Evolutionary conservation across 2,797 vertebrate species (phyloP).

Genomic region (Sebastes kiyomatsui): DNA sequence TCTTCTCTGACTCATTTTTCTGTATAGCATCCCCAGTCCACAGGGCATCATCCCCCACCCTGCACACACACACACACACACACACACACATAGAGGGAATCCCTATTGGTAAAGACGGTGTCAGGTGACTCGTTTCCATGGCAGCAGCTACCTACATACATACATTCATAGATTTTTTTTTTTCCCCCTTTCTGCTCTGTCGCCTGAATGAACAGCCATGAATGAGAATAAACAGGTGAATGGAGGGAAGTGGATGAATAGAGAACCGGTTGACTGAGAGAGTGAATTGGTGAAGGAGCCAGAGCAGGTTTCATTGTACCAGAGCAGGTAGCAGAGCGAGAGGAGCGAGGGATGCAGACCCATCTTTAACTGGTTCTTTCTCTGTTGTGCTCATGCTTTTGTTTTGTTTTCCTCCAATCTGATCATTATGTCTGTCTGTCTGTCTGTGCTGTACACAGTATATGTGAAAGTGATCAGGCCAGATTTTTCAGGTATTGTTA

Average conservation of each 20-base stretch:
- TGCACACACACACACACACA: slow-evolving; percentile 6
- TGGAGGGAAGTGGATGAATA: slow-evolving; percentile 46
- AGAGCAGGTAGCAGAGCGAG: slow-evolving; percentile 5
- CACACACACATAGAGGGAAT: slow-evolving; percentile 31
- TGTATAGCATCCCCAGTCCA: slow-evolving; percentile 38
- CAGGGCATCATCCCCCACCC: slow-evolving; percentile 33
- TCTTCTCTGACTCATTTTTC: slow-evolving; percentile 64
- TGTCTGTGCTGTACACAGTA: neutral
- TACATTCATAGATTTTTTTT: slow-evolving; percentile 57
- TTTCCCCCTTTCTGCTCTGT: neutral
- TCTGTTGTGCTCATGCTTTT: neutral
- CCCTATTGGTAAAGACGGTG: slow-evolving; percentile 65
- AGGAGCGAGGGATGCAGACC: neutral
- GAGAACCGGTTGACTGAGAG: slow-evolving; percentile 8
- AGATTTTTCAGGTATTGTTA: slow-evolving; percentile 5
- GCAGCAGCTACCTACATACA: slow-evolving; percentile 63
- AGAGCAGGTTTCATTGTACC: neutral
- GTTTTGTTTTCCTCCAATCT: neutral
- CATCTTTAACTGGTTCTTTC: neutral
- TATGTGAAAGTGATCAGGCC: slow-evolving; percentile 5
- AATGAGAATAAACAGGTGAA: slow-evolving; percentile 69
- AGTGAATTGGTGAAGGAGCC: slow-evolving; percentile 8
- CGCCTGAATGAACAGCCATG: slow-evolving; percentile 57
- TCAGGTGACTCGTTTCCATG: slow-evolving; percentile 73
- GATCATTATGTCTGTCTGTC: neutral